Base-by-base conservation (phyloP, 1,140 invertebrate genomes). In the Protaetia brevitarsis region DNA sequence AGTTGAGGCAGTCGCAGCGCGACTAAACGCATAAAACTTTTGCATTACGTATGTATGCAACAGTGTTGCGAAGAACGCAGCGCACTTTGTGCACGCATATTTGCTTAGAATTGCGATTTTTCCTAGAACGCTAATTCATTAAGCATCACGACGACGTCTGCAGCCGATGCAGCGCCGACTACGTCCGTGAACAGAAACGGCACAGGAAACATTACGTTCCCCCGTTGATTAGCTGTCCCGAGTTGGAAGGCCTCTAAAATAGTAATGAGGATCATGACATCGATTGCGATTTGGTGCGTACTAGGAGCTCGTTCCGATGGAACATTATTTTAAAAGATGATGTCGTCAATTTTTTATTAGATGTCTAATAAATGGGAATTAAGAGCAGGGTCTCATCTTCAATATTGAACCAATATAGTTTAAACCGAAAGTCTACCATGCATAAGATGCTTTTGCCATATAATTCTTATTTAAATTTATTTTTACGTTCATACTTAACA, bases 171-270 rank as follows among this genome's bases (percentile, higher is more conserved):
- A 45, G 7, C 13, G 23, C 10, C 16, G 0, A 45, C 16, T n/a
- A n/a, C n/a, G n/a, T n/a, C n/a, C n/a, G n/a, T n/a, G n/a, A 19
- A 13, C 41, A 45, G 8, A 13, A 11, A 3, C 11, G 1, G 11
- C 41, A 26, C 41, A 51, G 41, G 41, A 51, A 51, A 51, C 41
- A 51, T 51, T 51, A 51, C 19, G 41, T 51, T 51, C 41, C n/a
- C 7, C 6, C 41, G 41, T 8, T 51, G 16, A 51, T 51, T 51
- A 51, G 21, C 19, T 41, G 37, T 41, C 37, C n/a, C 19, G 26
- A 23, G 16, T 23, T 51, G 41, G 19, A 51, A 23, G 41, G 41
- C 19, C 19, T 16, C 26, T 51, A 51, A 51, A 51, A 23, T 23
- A 26, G 41, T 51, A 51, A 23, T 21, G 19, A 51, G 41, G 16